Evolutionary conservation across 2,888 invertebrate species (phyloP), one percentile per base, ranked within the genome.

Genomic region (Strigamia transsilvanica): DNA sequence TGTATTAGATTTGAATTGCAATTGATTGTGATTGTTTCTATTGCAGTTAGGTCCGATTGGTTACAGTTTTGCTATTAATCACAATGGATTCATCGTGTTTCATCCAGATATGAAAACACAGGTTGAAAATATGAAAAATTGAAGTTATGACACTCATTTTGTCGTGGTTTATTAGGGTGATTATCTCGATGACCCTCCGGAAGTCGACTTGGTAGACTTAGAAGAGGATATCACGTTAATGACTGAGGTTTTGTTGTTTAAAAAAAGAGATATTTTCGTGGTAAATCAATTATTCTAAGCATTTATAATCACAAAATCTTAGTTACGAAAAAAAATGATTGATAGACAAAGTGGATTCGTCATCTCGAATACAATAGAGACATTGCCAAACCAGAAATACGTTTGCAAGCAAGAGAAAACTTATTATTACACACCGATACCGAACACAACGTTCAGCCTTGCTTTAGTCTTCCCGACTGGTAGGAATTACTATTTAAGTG

Each of bases 51-150:
- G 89, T 41, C 88, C 89, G 13, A 87, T 87, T 85, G 89, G 89
- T 4, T 90, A 89, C 84, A 86, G 88, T 2, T 89, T 89, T 86
- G 87, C 88, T n/a, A 87, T 89, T 80, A 90, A 89, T 85, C 86
- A 87, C 42, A 90, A 89, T 86, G 90, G 90, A 10, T 89, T 88
- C 85, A 86, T 89, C 34, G 87, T 89, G 7, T 88, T 89, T 83
- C 90, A 90, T 85, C 89, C 89, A 10, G 86, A 87, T 21, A 85
- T 90, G 46, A 87, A 87, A 82, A 85, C 87, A 23, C 86, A 87
- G 83, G 88, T 88, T 46, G 10, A 46, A 46, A n/a, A 46, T 15
- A n/a, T 13, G 5, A 46, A 13, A 46, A 46, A 46, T n/a, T 13
- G 15, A n/a, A 46, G 46, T n/a, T 46, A 4, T 13, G 13, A 5